phyloP scores from a whole-genome alignment of 2,113 vertebrate genomes.

The Anolis sagrei region DNA sequence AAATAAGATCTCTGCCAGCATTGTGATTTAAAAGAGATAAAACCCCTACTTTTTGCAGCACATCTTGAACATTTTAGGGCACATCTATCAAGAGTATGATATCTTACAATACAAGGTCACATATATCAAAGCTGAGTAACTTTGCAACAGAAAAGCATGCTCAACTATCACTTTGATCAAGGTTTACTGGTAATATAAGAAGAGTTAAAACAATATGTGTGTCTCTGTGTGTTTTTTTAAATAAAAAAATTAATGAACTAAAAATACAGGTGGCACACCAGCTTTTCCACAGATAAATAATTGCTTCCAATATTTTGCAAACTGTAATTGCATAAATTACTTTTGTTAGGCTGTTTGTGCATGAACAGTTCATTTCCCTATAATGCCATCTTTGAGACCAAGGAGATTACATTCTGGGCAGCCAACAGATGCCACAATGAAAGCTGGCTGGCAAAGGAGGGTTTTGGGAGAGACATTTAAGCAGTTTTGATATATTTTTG shows the following conservation, averaged over 20 bases:
- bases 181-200: neutral
- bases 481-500: neutral
- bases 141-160: neutral
- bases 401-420: neutral
- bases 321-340: slow-evolving; percentile 11
- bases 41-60: too few species aligned
- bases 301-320: neutral
- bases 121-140: neutral
- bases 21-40: too few species aligned
- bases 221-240: too few species aligned
- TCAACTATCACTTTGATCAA: neutral
- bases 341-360: neutral
- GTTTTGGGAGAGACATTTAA: neutral
- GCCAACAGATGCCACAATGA: neutral
- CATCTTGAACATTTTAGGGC: too few species aligned
- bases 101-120: neutral
- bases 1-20: too few species aligned
- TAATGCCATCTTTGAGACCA: slow-evolving; percentile 8
- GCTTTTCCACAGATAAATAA: neutral
- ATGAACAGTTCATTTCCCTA: slow-evolving; percentile 11
- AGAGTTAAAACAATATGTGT: neutral
- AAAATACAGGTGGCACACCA: neutral
- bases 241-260: neutral
- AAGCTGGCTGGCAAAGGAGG: neutral
- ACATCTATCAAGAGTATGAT: too few species aligned